Evolutionary conservation across 2,888 invertebrate genomes (phyloP).

Genomic region (Drosophila mercatorum): DNA sequence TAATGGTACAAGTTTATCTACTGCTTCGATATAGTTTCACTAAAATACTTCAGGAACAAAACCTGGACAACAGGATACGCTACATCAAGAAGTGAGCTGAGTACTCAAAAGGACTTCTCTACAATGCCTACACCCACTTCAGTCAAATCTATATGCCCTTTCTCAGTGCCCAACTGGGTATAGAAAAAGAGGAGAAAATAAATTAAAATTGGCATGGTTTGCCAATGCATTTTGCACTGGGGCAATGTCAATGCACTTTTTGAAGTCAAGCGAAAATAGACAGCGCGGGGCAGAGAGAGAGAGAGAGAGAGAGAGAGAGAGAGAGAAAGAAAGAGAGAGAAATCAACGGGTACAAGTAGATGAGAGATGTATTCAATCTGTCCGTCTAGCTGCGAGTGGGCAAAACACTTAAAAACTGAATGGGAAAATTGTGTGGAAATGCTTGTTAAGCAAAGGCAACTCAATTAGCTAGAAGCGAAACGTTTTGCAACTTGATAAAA

Average conservation of each 20-base stretch:
- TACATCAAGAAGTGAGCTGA: too few species aligned
- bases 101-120: too few species aligned
- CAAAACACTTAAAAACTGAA: constrained; percentile 41
- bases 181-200: constrained; percentile 22
- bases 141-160: background rate
- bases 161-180: constrained; percentile 21
- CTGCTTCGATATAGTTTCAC: background rate
- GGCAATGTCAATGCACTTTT: constrained; percentile 77
- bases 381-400: constrained; percentile 17
- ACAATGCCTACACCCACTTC: too few species aligned
- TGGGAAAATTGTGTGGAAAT: constrained; percentile 44
- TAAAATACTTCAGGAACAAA: background rate
- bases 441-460: constrained; percentile 37
- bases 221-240: constrained; percentile 71
- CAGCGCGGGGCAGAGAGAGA: background rate
- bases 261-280: constrained; percentile 57
- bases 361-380: constrained; percentile 42
- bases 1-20: background rate
- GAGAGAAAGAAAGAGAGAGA: too few species aligned
- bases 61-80: too few species aligned
- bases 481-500: constrained; percentile 13
- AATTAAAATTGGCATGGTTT: constrained; percentile 67
- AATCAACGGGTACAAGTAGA: background rate
- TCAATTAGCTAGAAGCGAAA: constrained; percentile 47
- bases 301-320: too few species aligned